Percentiles rank a stretch among this genome's conserved stretches.
phyloP scores from a whole-genome alignment of 2,888 invertebrate genomes.

The Tenthredo distinguenda region DNA sequence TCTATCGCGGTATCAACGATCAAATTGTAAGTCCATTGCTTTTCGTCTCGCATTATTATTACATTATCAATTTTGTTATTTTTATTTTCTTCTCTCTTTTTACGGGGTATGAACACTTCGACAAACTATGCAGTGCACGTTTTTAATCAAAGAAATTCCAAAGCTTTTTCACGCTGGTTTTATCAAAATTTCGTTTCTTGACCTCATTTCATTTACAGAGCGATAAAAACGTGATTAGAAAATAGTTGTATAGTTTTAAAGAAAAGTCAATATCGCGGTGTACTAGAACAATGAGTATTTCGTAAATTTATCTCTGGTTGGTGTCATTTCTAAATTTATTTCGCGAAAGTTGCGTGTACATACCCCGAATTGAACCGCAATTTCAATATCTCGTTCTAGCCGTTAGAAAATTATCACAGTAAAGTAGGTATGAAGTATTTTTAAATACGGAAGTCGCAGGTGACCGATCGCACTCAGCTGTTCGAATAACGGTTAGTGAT shows the following conservation, averaged over 20 bases:
- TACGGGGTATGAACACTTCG: background rate
- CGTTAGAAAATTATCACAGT: background rate
- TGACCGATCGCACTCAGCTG: slow-evolving; percentile 7
- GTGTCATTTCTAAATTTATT: background rate
- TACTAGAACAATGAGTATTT: background rate
- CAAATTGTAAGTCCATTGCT: slow-evolving; percentile 70
- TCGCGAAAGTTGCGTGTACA: background rate
- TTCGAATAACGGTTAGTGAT: background rate
- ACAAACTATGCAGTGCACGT: background rate
- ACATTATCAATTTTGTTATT: background rate
- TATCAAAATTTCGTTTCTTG: no score
- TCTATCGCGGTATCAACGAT: slow-evolving; percentile 68
- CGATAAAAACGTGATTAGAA: no score
- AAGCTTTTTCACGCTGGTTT: no score
- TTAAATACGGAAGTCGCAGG: slow-evolving; percentile 15
- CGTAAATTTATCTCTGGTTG: background rate
- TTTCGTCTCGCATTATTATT: background rate
- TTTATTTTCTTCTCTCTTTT: background rate
- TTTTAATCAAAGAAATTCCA: background rate
- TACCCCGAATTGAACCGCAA: background rate
- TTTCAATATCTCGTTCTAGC: background rate
- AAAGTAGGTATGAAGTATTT: background rate
- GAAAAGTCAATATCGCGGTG: no score
- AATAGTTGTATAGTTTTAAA: no score
- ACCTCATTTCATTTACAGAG: no score